These are phyloP conservation scores for Ascidia mentula DNA, from an alignment of 23 tunicate genomes.

Conservation along the genomic window DNA sequence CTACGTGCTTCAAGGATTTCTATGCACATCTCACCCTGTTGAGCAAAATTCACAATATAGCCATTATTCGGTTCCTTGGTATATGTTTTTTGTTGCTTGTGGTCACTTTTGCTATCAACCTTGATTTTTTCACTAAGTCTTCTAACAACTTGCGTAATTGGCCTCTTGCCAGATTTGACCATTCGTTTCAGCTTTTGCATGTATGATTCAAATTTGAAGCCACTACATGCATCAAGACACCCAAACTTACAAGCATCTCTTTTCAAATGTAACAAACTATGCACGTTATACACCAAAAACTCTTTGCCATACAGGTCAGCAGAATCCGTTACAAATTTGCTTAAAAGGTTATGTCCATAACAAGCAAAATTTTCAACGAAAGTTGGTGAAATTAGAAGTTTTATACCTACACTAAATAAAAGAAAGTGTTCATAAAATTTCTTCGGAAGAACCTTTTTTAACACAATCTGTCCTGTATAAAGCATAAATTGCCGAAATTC, in stretches of 20 bases:
- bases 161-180: not conserved
- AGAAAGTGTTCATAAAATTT: slow-evolving; percentile 29
- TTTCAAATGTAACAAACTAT: not conserved
- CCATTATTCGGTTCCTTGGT: too few species aligned
- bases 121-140: too few species aligned
- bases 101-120: too few species aligned
- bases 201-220: not conserved
- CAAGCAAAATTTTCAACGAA: not conserved
- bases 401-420: slow-evolving; percentile 12
- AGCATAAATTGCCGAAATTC: slow-evolving; percentile 49
- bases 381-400: not conserved
- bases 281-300: not conserved
- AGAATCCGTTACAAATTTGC: not conserved
- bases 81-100: too few species aligned
- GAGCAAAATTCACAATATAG: not conserved
- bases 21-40: not conserved
- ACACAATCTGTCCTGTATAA: slow-evolving; percentile 42
- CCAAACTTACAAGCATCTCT: not conserved
- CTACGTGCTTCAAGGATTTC: not conserved
- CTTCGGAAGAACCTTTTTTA: not conserved
- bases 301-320: not conserved
- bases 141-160: not conserved
- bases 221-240: not conserved
- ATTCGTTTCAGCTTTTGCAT: not conserved
- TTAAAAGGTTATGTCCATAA: not conserved